Percentiles rank a stretch among this genome's conserved stretches.
These are phyloP conservation scores for Macaca nemestrina DNA, from an alignment of 2,113 vertebrate species.

Conservation along the genomic window DNA sequence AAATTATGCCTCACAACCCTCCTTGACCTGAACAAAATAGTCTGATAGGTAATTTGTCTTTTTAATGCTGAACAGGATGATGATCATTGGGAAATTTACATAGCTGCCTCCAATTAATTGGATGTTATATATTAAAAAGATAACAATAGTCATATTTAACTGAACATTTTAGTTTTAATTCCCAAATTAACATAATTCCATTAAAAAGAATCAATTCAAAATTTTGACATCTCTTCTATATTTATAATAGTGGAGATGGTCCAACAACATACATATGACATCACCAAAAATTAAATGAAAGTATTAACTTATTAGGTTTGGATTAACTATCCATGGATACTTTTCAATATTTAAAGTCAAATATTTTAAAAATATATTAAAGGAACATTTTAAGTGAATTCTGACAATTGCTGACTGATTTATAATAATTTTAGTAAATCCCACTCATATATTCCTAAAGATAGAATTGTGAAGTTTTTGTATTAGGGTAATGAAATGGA, in stretches of 20 bases:
- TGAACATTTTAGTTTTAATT: not conserved
- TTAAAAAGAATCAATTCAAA: not conserved
- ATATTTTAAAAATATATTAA: conserved; percentile 32
- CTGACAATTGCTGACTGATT: not conserved
- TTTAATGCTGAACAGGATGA: not conserved
- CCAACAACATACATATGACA: not conserved
- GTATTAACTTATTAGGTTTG: not conserved
- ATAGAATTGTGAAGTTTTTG: not conserved
- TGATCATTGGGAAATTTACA: not conserved
- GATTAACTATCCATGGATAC: not conserved
- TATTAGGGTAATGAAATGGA: conserved; percentile 16
- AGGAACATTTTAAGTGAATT: not conserved
- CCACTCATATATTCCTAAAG: not conserved
- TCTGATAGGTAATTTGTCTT: not conserved
- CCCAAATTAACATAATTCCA: not conserved
- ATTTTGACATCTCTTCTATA: not conserved
- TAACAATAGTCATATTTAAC: not conserved
- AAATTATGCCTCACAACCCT: not conserved
- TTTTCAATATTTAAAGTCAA: not conserved
- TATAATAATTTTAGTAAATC: conserved; percentile 8
- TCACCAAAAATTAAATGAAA: not conserved
- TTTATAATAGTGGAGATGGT: not conserved
- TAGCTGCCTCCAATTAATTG: not conserved
- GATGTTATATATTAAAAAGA: not conserved
- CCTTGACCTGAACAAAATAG: not conserved